Percentiles rank a stretch among this genome's conserved stretches.
These are phyloP conservation scores for Macquaria ambigua DNA, from an alignment of 2,113 vertebrate genomes.

Conservation along the genomic window DNA sequence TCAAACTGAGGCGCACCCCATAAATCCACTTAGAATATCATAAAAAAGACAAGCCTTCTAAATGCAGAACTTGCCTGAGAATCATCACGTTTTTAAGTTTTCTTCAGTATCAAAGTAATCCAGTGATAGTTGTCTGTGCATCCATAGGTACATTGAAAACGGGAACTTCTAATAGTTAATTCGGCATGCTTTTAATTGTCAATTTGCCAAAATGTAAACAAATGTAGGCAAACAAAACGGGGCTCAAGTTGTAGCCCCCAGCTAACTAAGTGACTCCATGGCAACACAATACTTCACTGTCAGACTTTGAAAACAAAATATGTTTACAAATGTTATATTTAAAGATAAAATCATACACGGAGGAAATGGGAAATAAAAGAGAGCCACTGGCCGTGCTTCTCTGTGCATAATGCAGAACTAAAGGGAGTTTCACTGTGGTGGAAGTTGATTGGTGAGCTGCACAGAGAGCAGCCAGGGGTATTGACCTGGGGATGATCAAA, in stretches of 20 bases:
- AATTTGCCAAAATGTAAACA: neutral
- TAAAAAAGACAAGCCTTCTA: neutral
- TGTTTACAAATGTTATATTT: neutral
- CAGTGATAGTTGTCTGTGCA: neutral
- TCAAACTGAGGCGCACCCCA: neutral
- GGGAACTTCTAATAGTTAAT: neutral
- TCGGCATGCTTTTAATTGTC: neutral
- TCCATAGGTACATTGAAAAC: neutral
- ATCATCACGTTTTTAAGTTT: neutral
- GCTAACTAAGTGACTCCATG: neutral
- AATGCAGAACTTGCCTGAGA: neutral
- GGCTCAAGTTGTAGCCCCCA: neutral
- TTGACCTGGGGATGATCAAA: conserved; percentile 78
- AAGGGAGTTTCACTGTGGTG: conserved; percentile 74
- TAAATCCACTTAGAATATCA: neutral
- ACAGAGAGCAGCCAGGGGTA: conserved; percentile 55
- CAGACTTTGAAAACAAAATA: neutral
- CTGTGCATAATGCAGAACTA: conserved; percentile 18
- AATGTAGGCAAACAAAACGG: neutral
- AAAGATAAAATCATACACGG: neutral
- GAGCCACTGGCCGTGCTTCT: neutral
- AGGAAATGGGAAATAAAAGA: neutral
- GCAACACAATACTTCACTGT: neutral
- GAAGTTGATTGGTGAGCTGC: conserved; percentile 75
- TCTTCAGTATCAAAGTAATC: neutral